Evolutionary conservation across 2,888 invertebrate species (phyloP).

Genomic region (Phyllotreta striolata): DNA sequence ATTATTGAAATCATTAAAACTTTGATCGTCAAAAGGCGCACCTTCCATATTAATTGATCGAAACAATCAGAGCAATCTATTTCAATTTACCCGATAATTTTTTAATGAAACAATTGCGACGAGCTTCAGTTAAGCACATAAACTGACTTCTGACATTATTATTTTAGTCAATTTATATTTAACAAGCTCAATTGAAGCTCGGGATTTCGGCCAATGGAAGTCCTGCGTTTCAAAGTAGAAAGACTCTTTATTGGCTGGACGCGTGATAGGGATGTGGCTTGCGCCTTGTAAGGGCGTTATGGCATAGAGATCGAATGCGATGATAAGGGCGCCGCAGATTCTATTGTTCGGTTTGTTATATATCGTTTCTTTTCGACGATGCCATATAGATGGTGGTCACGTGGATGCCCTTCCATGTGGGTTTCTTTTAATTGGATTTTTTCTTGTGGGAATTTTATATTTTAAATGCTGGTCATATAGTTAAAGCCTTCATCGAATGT

Average conservation of each 20-base stretch:
- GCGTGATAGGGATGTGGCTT: conserved; percentile 36
- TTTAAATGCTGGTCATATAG: conserved; percentile 25
- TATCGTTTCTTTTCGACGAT: conserved; percentile 27
- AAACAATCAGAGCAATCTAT: conserved; percentile 58
- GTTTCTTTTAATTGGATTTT: conserved; percentile 50
- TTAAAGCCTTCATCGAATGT: neutral
- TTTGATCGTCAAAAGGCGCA: conserved; percentile 77
- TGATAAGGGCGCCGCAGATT: conserved; percentile 41
- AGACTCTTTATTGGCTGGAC: conserved; percentile 43
- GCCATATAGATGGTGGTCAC: conserved; percentile 51
- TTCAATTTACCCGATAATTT: conserved; percentile 52
- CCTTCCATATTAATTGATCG: conserved; percentile 69
- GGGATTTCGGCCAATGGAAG: conserved; percentile 50
- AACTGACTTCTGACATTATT: conserved; percentile 62
- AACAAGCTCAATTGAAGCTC: conserved; percentile 59
- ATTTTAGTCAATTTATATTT: conserved; percentile 64
- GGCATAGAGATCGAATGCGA: conserved; percentile 14
- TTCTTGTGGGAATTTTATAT: conserved; percentile 56
- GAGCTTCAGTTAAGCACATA: conserved; percentile 37
- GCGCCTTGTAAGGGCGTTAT: conserved; percentile 39
- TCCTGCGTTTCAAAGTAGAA: conserved; percentile 37
- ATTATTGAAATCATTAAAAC: conserved; percentile 78
- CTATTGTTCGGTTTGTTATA: conserved; percentile 34
- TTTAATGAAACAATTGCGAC: conserved; percentile 52
- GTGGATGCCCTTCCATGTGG: conserved; percentile 51